Conservation (phyloP, 2,888 invertebrate genomes). For the Leptinotarsa tumamoca region DNA sequence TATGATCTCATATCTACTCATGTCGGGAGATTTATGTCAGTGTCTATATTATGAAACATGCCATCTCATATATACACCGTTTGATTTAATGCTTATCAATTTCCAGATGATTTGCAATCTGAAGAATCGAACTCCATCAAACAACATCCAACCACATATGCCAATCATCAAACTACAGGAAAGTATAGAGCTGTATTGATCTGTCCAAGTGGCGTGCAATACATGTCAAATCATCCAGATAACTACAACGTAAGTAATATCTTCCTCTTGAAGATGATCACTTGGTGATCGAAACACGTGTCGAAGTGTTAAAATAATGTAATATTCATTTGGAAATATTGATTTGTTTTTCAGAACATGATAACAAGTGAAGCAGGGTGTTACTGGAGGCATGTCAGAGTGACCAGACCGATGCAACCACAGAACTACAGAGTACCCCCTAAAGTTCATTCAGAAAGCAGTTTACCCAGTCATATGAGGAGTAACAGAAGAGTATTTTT, state of each 20-base stretch:
- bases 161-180: conserved; percentile 43
- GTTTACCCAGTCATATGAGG: conserved; percentile 49
- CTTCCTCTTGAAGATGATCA: no score
- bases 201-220: conserved; percentile 62
- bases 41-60: background rate
- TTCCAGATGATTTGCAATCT: conserved; percentile 48
- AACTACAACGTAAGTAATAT: conserved; percentile 55
- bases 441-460: conserved; percentile 50
- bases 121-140: conserved; percentile 44
- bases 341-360: conserved; percentile 51
- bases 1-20: no score
- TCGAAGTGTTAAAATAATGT: no score
- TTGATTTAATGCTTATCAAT: background rate
- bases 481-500: conserved; percentile 49
- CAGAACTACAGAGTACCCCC: conserved; percentile 51
- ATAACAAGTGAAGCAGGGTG: conserved; percentile 58
- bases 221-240: conserved; percentile 57
- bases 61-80: background rate
- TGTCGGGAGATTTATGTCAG: no score
- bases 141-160: conserved; percentile 35
- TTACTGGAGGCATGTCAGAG: conserved; percentile 60
- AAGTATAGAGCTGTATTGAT: conserved; percentile 60
- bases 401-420: conserved; percentile 52
- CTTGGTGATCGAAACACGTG: no score
- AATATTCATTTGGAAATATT: no score